Evolutionary conservation across 2,888 invertebrate species (phyloP).

Genomic region (Nineta flava): DNA sequence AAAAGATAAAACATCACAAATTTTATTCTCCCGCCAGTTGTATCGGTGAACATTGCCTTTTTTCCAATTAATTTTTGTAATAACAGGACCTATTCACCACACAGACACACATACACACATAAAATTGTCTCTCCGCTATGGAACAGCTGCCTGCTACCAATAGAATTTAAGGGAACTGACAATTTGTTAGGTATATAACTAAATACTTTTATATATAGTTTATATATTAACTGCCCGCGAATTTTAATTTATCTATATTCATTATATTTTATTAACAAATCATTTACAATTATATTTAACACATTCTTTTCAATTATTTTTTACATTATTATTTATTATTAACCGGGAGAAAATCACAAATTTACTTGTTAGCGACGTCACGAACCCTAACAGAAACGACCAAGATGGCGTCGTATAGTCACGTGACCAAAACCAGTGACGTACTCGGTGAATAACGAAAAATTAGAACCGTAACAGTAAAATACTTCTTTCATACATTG

Average conservation of each 20-base stretch:
- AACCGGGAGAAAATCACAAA: conserved; percentile 10
- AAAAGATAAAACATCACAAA: background rate
- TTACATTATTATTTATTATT: background rate
- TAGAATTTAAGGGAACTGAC: conserved; percentile 17
- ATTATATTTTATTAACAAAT: background rate
- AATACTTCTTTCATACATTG: background rate
- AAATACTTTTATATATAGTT: no score
- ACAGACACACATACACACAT: no score
- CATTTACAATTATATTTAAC: background rate
- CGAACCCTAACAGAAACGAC: conserved; percentile 34
- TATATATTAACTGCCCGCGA: conserved; percentile 1
- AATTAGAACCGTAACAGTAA: conserved; percentile 2
- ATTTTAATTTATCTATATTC: conserved; percentile 2
- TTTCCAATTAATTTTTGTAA: background rate
- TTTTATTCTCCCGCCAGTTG: conserved; percentile 3
- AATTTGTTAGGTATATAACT: background rate
- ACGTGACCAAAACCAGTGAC: conserved; percentile 37
- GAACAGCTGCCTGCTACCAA: conserved; percentile 30
- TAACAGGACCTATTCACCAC: conserved; percentile 2
- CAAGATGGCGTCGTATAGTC: conserved; percentile 42
- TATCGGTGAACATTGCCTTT: background rate
- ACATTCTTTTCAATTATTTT: background rate
- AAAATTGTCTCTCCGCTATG: background rate
- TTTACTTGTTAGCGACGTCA: conserved; percentile 23
- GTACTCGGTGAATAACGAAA: conserved; percentile 18